Percentiles rank a stretch among this genome's conserved stretches.
Evolutionary conservation across 2,797 vertebrate genomes (phyloP).

Genomic region (Yasuhikotakia modesta): DNA sequence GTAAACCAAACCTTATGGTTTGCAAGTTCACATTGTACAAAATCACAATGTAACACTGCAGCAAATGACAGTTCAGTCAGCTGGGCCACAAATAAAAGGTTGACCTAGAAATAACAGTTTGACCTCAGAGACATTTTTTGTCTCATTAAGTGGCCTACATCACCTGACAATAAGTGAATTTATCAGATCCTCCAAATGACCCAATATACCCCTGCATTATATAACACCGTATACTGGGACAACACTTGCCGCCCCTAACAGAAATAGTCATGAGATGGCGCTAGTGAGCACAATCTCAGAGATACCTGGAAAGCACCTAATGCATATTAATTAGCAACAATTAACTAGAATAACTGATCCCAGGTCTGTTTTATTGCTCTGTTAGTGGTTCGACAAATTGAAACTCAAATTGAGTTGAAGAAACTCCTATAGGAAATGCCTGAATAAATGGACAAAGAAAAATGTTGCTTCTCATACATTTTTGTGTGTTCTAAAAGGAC

Average conservation of each 20-base stretch:
- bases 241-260: background rate
- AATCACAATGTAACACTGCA: too few relatives aligned
- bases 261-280: conserved; percentile 46
- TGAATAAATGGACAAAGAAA: too few relatives aligned
- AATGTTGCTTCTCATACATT: too few relatives aligned
- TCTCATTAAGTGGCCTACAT: background rate
- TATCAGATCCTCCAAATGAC: background rate
- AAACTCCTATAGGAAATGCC: too few relatives aligned
- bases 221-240: conserved; percentile 15
- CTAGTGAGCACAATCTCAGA: conserved; percentile 29
- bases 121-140: too few relatives aligned
- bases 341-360: background rate
- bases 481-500: too few relatives aligned
- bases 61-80: too few relatives aligned
- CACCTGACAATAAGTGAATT: conserved; percentile 3
- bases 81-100: too few relatives aligned
- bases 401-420: too few relatives aligned
- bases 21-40: too few relatives aligned
- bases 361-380: background rate
- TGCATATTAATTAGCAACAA: background rate
- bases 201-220: conserved; percentile 38
- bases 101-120: too few relatives aligned
- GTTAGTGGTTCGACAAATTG: background rate
- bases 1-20: too few relatives aligned
- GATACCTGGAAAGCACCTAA: conserved; percentile 1